A percentile compares a stretch with the other conserved stretches of the same genome.
These are phyloP conservation scores for Vulpes lagopus DNA, from an alignment of 2,113 vertebrate genomes.

Conservation along the genomic window DNA sequence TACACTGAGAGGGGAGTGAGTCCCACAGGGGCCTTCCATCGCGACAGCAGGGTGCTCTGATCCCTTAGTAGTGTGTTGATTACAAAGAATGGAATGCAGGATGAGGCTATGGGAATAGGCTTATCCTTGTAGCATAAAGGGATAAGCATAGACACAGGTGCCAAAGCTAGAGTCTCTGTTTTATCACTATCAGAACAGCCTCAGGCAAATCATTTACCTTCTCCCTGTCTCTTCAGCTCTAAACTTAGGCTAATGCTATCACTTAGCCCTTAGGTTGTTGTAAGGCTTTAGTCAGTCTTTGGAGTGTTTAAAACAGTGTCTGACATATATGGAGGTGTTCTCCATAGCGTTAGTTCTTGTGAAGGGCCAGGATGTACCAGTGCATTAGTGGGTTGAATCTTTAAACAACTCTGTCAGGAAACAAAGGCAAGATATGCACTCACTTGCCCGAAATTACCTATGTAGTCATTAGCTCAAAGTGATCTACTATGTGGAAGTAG, in stretches of 20 bases:
- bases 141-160: rapidly evolving
- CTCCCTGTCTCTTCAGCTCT: background rate
- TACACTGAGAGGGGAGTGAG: background rate
- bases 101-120: background rate
- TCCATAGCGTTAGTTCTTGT: background rate
- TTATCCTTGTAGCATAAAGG: background rate
- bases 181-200: no score
- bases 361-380: background rate
- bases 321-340: background rate
- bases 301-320: background rate
- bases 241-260: background rate
- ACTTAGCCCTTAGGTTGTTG: background rate
- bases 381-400: background rate
- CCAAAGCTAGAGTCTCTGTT: background rate
- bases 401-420: background rate
- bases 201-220: background rate
- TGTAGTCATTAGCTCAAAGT: background rate
- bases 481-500: background rate
- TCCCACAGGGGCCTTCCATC: rapidly evolving
- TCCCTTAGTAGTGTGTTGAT: background rate
- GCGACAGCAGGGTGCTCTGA: rapidly evolving
- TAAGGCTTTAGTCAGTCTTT: background rate
- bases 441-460: background rate
- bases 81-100: background rate
- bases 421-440: background rate